These are phyloP conservation scores for Anoplopoma fimbria DNA, from an alignment of 2,113 vertebrate genomes.

Conservation along the genomic window DNA sequence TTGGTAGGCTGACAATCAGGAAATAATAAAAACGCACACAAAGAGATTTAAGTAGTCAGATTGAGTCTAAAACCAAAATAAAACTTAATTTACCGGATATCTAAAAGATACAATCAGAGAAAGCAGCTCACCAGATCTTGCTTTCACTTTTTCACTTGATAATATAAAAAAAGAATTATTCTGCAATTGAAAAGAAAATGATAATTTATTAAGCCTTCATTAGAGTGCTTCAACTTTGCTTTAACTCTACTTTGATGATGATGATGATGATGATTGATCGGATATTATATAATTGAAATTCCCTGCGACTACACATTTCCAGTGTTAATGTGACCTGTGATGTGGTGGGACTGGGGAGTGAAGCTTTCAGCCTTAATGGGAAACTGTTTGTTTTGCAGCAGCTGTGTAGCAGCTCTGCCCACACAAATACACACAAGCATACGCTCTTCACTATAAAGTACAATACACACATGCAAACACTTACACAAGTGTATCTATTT, in stretches of 20 bases:
- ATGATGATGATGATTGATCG: background rate
- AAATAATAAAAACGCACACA: background rate
- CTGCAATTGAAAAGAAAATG: background rate
- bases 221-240: background rate
- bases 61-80: background rate
- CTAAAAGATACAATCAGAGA: background rate
- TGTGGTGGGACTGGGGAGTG: background rate
- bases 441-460: slow-evolving; percentile 14
- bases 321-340: slow-evolving; percentile 25
- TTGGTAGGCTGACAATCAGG: background rate
- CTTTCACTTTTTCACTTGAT: background rate
- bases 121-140: background rate
- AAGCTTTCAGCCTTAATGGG: slow-evolving; percentile 36
- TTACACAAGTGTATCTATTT: background rate
- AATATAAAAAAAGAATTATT: background rate
- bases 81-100: background rate
- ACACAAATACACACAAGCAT: slow-evolving; percentile 42
- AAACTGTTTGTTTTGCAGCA: slow-evolving; percentile 69
- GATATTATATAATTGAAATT: background rate
- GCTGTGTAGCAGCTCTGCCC: slow-evolving; percentile 49
- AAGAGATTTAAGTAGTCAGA: background rate
- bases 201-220: background rate
- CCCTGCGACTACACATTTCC: background rate
- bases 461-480: slow-evolving; percentile 18
- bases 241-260: background rate